These are phyloP conservation scores for Gambusia affinis DNA, from an alignment of 2,113 vertebrate species.

Conservation along the genomic window DNA sequence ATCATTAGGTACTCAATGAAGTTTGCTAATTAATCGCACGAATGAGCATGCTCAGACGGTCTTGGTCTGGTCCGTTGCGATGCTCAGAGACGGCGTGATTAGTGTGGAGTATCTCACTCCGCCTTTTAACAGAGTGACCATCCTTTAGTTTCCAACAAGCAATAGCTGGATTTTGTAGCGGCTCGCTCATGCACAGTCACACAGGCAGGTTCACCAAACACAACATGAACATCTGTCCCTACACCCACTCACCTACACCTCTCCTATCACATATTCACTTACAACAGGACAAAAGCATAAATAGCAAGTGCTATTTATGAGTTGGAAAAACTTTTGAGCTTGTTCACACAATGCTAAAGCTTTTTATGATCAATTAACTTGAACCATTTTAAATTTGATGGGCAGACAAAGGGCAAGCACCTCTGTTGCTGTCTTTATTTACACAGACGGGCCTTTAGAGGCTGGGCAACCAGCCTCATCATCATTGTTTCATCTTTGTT, in stretches of 20 bases:
- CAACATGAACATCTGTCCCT: conserved; percentile 38
- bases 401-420: background rate
- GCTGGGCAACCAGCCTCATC: background rate
- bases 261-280: background rate
- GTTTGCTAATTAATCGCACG: conserved; percentile 50
- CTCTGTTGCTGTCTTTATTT: background rate
- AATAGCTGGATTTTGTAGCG: conserved; percentile 19
- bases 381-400: background rate
- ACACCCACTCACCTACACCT: conserved; percentile 29
- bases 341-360: background rate
- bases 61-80: conserved; percentile 17
- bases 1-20: conserved; percentile 41
- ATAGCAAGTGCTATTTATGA: conserved; percentile 11
- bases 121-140: conserved; percentile 27
- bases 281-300: conserved; percentile 1
- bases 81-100: conserved; percentile 8
- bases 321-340: conserved; percentile 25
- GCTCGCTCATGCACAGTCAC: background rate
- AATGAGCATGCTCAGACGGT: background rate
- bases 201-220: background rate
- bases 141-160: conserved; percentile 56
- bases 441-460: too few species aligned
- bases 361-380: background rate
- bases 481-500: background rate
- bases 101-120: conserved; percentile 30